Percentiles rank a stretch among this genome's conserved stretches.
phyloP scores from a whole-genome alignment of 2,888 invertebrate genomes.

The Noctua comes region DNA sequence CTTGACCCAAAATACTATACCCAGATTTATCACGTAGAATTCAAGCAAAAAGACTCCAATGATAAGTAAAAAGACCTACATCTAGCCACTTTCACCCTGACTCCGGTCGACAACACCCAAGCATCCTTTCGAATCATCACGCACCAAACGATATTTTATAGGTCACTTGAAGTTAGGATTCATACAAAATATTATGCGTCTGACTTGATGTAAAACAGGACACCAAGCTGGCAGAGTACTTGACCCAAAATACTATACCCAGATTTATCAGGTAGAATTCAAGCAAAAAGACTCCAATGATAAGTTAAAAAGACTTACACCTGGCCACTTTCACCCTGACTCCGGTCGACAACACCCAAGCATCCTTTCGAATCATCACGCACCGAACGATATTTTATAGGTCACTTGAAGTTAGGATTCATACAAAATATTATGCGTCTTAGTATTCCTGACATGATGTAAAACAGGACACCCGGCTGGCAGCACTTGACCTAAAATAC shows the following conservation, averaged over 20 bases:
- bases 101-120: neutral
- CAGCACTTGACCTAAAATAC: conserved; percentile 38
- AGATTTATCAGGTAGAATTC: conserved; percentile 9
- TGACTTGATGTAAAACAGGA: conserved; percentile 27
- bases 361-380: neutral
- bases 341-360: neutral
- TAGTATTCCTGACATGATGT: conserved; percentile 11
- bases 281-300: neutral
- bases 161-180: conserved; percentile 4
- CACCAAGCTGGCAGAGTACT: conserved; percentile 8
- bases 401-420: conserved; percentile 4
- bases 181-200: neutral
- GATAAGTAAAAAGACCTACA: too few species aligned
- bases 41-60: neutral
- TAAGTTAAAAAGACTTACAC: too few species aligned
- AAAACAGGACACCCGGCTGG: conserved; percentile 16
- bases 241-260: conserved; percentile 30
- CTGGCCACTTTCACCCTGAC: neutral
- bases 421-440: neutral
- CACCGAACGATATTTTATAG: neutral
- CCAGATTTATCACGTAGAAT: conserved; percentile 13
- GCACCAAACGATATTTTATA: neutral
- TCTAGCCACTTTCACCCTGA: neutral
- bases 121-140: neutral
- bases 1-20: conserved; percentile 35